These are phyloP conservation scores for Pangasius sanitwongsei DNA, from an alignment of 2,797 vertebrate genomes.

Conservation along the genomic window DNA sequence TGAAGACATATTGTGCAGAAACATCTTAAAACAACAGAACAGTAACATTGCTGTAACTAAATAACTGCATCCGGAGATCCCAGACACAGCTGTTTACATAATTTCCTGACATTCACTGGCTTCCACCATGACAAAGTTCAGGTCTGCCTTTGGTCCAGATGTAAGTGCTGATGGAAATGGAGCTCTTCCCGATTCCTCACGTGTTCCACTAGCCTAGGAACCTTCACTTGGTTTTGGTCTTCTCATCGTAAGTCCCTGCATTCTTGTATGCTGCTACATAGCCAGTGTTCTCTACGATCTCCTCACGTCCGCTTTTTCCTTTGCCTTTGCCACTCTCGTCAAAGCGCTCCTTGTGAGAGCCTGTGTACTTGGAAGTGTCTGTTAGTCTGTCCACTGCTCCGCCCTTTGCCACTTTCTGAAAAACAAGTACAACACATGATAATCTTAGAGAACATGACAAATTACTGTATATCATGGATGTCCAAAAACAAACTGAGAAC, in stretches of 20 bases:
- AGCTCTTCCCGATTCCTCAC: slow-evolving; percentile 42
- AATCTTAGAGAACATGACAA: neutral
- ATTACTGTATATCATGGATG: slow-evolving; percentile 7
- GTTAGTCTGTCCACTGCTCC: slow-evolving; percentile 88
- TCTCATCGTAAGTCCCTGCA: slow-evolving; percentile 87
- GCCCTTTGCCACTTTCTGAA: slow-evolving; percentile 86
- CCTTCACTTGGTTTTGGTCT: slow-evolving; percentile 81
- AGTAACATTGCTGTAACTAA: slow-evolving; percentile 23
- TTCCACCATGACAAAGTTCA: slow-evolving; percentile 57
- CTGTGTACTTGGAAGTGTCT: slow-evolving; percentile 90
- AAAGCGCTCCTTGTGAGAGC: slow-evolving; percentile 93
- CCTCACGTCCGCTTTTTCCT: slow-evolving; percentile 89
- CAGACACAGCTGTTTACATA: slow-evolving; percentile 43
- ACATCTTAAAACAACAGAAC: slow-evolving; percentile 24
- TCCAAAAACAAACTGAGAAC: neutral
- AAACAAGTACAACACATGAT: slow-evolving; percentile 22
- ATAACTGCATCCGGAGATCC: slow-evolving; percentile 37
- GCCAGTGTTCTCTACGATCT: slow-evolving; percentile 88
- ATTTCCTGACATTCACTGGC: slow-evolving; percentile 42
- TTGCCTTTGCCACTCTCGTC: slow-evolving; percentile 86
- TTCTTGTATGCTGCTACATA: slow-evolving; percentile 91
- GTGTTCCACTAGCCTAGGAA: neutral
- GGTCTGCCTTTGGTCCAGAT: slow-evolving; percentile 64
- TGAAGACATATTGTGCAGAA: slow-evolving; percentile 21
- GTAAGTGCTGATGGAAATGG: slow-evolving; percentile 53